A percentile compares a stretch with the other conserved stretches of the same genome.
Evolutionary conservation across 2,888 invertebrate genomes (phyloP).

Genomic region (Xestia ashworthii): DNA sequence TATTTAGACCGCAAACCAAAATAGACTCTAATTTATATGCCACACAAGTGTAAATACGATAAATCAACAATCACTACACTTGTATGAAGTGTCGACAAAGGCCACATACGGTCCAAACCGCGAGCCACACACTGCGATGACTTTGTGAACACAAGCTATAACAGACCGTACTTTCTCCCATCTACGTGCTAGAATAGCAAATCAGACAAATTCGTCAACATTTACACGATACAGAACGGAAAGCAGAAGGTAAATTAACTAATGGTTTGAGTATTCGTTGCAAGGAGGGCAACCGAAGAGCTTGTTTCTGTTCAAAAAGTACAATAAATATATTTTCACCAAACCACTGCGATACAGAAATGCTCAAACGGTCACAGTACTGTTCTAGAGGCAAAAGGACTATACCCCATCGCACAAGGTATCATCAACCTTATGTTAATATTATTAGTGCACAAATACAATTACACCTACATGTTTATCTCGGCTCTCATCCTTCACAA

Average conservation of each 20-base stretch:
- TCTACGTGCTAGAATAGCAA: not conserved
- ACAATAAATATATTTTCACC: conserved; percentile 55
- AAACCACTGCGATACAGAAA: conserved; percentile 51
- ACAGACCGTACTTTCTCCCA: conserved; percentile 5
- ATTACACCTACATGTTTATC: conserved; percentile 39
- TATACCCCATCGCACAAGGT: conserved; percentile 14
- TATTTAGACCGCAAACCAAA: conserved; percentile 16
- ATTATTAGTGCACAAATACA: conserved; percentile 47
- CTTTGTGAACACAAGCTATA: conserved; percentile 44
- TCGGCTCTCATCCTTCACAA: conserved; percentile 64
- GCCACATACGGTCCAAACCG: conserved; percentile 64
- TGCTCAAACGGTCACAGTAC: conserved; percentile 8
- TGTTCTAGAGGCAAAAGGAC: conserved; percentile 2
- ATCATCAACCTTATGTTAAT: conserved; percentile 30
- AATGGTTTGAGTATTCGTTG: conserved; percentile 1
- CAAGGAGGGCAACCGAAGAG: conserved; percentile 3
- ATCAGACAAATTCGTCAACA: conserved; percentile 1
- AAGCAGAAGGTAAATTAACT: not conserved
- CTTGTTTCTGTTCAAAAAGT: conserved; percentile 20
- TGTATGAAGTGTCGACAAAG: conserved; percentile 62
- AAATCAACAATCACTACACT: conserved; percentile 47
- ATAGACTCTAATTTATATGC: conserved; percentile 48
- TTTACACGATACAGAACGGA: not conserved
- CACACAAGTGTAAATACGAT: conserved; percentile 41
- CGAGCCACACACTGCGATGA: conserved; percentile 43